Base-by-base conservation (phyloP, 2,888 invertebrate genomes). In the Ochropleura leucogaster region DNA sequence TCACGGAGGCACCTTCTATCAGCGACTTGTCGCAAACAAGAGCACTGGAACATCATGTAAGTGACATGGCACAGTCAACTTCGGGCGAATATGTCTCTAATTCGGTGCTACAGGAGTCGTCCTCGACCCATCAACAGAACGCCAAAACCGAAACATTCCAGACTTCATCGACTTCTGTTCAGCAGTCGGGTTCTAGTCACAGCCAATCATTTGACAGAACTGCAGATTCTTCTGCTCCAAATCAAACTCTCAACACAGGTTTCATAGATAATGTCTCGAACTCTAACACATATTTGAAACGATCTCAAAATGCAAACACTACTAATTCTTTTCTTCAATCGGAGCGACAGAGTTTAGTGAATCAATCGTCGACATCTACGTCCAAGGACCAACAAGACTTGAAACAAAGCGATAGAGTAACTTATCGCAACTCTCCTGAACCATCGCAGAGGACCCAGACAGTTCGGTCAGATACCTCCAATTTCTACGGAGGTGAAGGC, bases 1-100 rank as follows among this genome's bases (percentile, higher is more conserved):
- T 96, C 78, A 96, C 96, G 59, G 96, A 96, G 89, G 96, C 96
- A 67, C 96, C 96, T 47, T 96, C 96, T 59, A 93, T 96, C 57
- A 90, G 92, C 55, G 96, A 97, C 85, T 91, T 96, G 73, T 95
- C 96, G n/a, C 95, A 96, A 87, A 91, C 90, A 79, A 92, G 92
- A 89, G 88, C 94, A 67, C 92, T 93, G 64, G 95, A 94, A 83
- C 93, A 92, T 83, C 89, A 94, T 72, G 92, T 96, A 72, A 95
- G 93, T 84, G 96, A 97, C 76, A 96, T 96, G 96, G 92, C 95
- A 64, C 93, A 94, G 80, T 91, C 94, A 5, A 94, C 89, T 55
- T 94, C 94, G 4, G 96, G 96, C 67, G 96, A 96, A 79, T 96
- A 94, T 85, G 89, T 96, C 55, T 94, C 96, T 49, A 94, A 88